phyloP scores from a whole-genome alignment of 1,140 invertebrate species.

The Dendrolimus kikuchii region DNA sequence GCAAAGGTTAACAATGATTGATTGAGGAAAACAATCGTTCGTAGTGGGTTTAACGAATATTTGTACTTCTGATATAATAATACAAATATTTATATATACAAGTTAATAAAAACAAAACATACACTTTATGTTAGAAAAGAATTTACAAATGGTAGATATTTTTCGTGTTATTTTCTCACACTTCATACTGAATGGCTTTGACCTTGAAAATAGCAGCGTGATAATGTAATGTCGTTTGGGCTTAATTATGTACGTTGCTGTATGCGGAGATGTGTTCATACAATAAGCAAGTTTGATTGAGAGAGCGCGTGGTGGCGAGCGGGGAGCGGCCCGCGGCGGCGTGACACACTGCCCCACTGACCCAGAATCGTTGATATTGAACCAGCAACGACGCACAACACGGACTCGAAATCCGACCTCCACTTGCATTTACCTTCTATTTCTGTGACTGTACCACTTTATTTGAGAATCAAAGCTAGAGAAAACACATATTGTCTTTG shows the following conservation, averaged over 20 bases:
- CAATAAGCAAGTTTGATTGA: slow-evolving; percentile 56
- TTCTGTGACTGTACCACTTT: slow-evolving; percentile 9
- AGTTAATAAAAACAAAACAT: too few species aligned
- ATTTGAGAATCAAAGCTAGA: neutral
- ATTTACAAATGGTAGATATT: too few species aligned
- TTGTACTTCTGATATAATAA: too few species aligned
- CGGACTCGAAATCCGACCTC: slow-evolving; percentile 64
- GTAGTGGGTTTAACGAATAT: too few species aligned
- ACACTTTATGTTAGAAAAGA: too few species aligned
- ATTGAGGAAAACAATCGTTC: too few species aligned
- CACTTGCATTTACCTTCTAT: slow-evolving; percentile 59
- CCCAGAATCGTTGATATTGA: slow-evolving; percentile 69
- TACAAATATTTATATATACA: too few species aligned
- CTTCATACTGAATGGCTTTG: too few species aligned
- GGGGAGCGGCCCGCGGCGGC: slow-evolving; percentile 47
- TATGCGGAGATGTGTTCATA: slow-evolving; percentile 21
- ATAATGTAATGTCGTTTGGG: too few species aligned
- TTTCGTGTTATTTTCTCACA: too few species aligned
- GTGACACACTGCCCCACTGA: slow-evolving; percentile 56
- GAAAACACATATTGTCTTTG: too few species aligned
- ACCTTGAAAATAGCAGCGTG: too few species aligned
- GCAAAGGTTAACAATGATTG: slow-evolving; percentile 34
- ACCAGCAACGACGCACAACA: slow-evolving; percentile 56
- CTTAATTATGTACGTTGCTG: slow-evolving; percentile 1
- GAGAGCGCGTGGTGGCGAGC: slow-evolving; percentile 29